Evolutionary conservation across 2,797 vertebrate genomes (phyloP).

Genomic region (Pachyuromys duprasi): DNA sequence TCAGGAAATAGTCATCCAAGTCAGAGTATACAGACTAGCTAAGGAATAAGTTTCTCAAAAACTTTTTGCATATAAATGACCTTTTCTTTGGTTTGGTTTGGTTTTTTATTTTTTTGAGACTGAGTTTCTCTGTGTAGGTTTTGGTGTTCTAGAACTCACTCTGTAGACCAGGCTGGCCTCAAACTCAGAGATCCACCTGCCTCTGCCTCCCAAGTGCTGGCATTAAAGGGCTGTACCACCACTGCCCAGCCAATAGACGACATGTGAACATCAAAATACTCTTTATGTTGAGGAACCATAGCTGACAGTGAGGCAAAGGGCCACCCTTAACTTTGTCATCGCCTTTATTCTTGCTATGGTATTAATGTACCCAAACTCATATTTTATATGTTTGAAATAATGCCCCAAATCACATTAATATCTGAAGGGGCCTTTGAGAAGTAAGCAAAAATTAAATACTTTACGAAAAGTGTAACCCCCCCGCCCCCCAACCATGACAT

Average conservation of each 20-base stretch:
- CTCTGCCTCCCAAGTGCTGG: too few relatives aligned
- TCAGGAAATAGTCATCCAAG: slow-evolving; percentile 43
- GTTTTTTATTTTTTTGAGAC: too few relatives aligned
- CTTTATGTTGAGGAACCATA: not conserved
- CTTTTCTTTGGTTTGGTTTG: not conserved
- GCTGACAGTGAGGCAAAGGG: not conserved
- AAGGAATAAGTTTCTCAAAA: slow-evolving; percentile 32
- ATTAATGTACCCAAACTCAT: not conserved
- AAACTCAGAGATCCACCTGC: too few relatives aligned
- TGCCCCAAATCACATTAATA: not conserved
- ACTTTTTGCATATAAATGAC: not conserved
- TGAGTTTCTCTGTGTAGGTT: too few relatives aligned
- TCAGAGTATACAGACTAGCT: not conserved
- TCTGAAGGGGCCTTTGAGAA: not conserved
- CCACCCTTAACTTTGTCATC: not conserved
- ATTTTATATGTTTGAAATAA: not conserved
- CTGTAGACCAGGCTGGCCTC: too few relatives aligned
- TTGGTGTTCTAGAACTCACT: too few relatives aligned
- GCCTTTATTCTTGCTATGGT: not conserved
- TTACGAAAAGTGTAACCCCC: not conserved
- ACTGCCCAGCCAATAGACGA: not conserved
- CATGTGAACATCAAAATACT: not conserved
- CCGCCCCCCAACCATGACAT: not conserved
- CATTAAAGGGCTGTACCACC: too few relatives aligned
- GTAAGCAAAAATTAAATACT: not conserved